phyloP scores from a whole-genome alignment of 2,113 vertebrate genomes.

The Ochotona princeps region DNA sequence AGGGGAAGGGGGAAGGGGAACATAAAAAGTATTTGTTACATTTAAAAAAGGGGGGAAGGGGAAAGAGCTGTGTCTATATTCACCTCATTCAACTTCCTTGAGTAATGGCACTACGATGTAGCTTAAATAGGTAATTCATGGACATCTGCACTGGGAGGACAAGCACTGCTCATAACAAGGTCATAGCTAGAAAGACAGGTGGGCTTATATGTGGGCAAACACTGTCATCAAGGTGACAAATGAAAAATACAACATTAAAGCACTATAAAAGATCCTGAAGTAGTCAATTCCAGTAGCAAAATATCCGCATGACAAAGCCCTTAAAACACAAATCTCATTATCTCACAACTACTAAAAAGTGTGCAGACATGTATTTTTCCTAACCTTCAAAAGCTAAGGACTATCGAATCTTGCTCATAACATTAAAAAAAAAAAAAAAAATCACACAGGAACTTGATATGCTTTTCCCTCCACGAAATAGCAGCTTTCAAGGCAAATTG shows the following conservation, averaged over 20 bases:
- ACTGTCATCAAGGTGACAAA: constrained; percentile 58
- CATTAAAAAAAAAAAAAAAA: constrained; percentile 56
- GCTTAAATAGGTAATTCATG: constrained; percentile 85
- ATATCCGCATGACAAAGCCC: constrained; percentile 68
- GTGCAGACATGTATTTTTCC: constrained; percentile 12
- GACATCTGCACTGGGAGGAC: constrained; percentile 80
- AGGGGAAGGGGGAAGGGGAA: constrained; percentile 80
- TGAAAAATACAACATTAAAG: constrained; percentile 58
- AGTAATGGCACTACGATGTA: constrained; percentile 78
- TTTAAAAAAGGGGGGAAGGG: constrained; percentile 83
- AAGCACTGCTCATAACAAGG: constrained; percentile 84
- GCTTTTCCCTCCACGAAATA: constrained; percentile 80
- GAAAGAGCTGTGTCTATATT: constrained; percentile 87
- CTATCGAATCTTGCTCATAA: constrained; percentile 60
- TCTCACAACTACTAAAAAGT: constrained; percentile 82
- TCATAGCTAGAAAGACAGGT: constrained; percentile 82
- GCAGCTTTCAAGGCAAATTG: constrained; percentile 79
- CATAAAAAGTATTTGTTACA: constrained; percentile 86
- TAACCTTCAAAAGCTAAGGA: constrained; percentile 71
- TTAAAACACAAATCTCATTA: constrained; percentile 85
- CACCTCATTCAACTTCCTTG: constrained; percentile 97
- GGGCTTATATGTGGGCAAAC: constrained; percentile 39
- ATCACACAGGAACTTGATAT: constrained; percentile 74
- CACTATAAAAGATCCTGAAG: constrained; percentile 71
- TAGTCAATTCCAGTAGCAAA: constrained; percentile 79